These are phyloP conservation scores for Ormyrus nitidulus DNA, from an alignment of 2,888 invertebrate genomes.

Conservation along the genomic window DNA sequence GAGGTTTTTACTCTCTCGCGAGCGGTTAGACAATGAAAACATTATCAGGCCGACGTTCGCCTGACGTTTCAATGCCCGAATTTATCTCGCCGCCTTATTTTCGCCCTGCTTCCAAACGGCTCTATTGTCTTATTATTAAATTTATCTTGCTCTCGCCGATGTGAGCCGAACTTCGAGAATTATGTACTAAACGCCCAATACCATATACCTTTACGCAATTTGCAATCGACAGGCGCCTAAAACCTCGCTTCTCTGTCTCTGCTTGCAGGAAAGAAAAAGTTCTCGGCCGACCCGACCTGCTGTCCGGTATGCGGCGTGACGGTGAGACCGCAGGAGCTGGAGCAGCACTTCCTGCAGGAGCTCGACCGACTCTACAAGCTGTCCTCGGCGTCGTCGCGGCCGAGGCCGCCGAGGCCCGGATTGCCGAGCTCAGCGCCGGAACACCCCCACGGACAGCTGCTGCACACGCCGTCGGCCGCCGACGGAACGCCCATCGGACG, in stretches of 20 bases:
- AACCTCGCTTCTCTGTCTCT: not conserved
- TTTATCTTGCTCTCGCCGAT: too few species aligned
- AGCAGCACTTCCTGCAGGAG: slow-evolving; percentile 88
- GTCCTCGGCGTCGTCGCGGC: slow-evolving; percentile 71
- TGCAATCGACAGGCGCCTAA: too few species aligned
- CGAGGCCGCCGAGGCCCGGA: slow-evolving; percentile 71
- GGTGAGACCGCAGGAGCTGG: slow-evolving; percentile 88
- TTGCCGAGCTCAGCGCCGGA: slow-evolving; percentile 72
- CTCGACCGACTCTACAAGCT: slow-evolving; percentile 83
- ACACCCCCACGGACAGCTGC: slow-evolving; percentile 69
- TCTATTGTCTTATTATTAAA: not conserved
- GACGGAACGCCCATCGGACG: slow-evolving; percentile 78
- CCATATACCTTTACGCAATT: too few species aligned
- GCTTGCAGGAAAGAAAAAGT: slow-evolving; percentile 72
- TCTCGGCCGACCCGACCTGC: slow-evolving; percentile 81
- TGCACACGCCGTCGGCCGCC: slow-evolving; percentile 75
- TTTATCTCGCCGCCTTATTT: not conserved
- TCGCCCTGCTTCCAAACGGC: not conserved
- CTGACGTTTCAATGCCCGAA: slow-evolving; percentile 32
- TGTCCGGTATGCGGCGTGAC: slow-evolving; percentile 94
- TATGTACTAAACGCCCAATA: too few species aligned
- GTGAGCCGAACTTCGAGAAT: too few species aligned
- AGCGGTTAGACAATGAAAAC: not conserved
- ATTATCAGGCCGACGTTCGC: slow-evolving; percentile 7
- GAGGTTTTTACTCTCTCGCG: slow-evolving; percentile 19